These are phyloP conservation scores for Gila robusta DNA, from an alignment of 2,797 vertebrate genomes.

Conservation along the genomic window DNA sequence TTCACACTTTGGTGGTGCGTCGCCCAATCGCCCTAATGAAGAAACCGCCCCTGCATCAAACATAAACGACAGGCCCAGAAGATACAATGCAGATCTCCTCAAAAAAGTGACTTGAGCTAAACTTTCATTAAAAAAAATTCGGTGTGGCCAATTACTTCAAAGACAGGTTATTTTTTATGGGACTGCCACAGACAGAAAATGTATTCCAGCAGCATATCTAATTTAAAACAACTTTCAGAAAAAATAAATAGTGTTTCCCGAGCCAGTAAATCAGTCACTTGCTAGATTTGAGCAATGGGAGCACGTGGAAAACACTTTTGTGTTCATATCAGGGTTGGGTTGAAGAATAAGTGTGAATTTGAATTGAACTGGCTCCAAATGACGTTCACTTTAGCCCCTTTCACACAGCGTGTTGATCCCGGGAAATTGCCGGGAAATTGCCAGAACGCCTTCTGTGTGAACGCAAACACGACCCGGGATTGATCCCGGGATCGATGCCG, in stretches of 20 bases:
- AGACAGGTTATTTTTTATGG: constrained; percentile 2
- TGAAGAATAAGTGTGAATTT: not conserved
- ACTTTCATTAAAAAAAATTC: constrained; percentile 71
- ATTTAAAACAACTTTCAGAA: constrained; percentile 29
- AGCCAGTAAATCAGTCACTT: not conserved
- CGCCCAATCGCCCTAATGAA: too few species aligned
- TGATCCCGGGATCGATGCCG: too few species aligned
- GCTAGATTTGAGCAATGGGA: not conserved
- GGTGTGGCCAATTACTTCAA: constrained; percentile 62
- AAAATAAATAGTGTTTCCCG: not conserved
- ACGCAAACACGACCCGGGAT: too few species aligned
- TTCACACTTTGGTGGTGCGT: too few species aligned
- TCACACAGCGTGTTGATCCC: too few species aligned
- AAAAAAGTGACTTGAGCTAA: constrained; percentile 76
- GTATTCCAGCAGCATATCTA: not conserved
- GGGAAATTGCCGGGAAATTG: too few species aligned
- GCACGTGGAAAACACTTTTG: not conserved
- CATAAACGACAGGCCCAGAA: constrained; percentile 76
- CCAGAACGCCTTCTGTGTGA: too few species aligned
- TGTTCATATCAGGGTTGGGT: not conserved
- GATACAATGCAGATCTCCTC: constrained; percentile 77
- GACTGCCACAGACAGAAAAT: constrained; percentile 9
- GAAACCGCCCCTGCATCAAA: constrained; percentile 66
- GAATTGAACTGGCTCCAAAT: not conserved
- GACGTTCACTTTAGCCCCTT: not conserved